A percentile compares a stretch with the other conserved stretches of the same genome.
Conservation (phyloP, 2,888 invertebrate genomes). For the Dugesia japonica region DNA sequence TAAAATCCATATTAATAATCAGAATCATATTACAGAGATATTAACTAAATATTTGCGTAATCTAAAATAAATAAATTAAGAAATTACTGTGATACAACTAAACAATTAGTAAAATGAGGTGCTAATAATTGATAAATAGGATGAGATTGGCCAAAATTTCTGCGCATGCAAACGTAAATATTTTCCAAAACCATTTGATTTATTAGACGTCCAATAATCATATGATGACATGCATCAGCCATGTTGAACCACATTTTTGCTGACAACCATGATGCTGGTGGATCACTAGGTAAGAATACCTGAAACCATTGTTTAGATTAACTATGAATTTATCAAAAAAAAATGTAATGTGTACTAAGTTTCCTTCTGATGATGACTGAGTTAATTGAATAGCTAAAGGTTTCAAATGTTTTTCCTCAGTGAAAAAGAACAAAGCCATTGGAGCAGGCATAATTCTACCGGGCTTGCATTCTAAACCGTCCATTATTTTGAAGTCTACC, state of each 20-base stretch:
- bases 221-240: slow-evolving; percentile 46
- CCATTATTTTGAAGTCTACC: slow-evolving; percentile 44
- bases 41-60: too few relatives aligned
- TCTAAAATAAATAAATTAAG: not conserved
- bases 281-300: slow-evolving; percentile 47
- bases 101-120: slow-evolving; percentile 49
- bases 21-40: too few relatives aligned
- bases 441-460: slow-evolving; percentile 45
- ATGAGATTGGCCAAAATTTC: slow-evolving; percentile 49
- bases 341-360: slow-evolving; percentile 43
- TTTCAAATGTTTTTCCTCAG: slow-evolving; percentile 42
- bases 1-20: too few relatives aligned
- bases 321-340: slow-evolving; percentile 21
- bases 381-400: slow-evolving; percentile 50
- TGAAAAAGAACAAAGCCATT: slow-evolving; percentile 48
- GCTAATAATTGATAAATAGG: slow-evolving; percentile 49
- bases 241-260: slow-evolving; percentile 50
- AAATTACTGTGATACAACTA: slow-evolving; percentile 49
- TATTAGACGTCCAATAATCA: slow-evolving; percentile 30
- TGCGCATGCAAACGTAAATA: slow-evolving; percentile 46
- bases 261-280: slow-evolving; percentile 44
- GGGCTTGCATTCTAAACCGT: slow-evolving; percentile 40
- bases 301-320: slow-evolving; percentile 37
- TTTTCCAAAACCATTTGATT: slow-evolving; percentile 50
- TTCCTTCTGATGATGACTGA: slow-evolving; percentile 46